Evolutionary conservation across 2,888 invertebrate species (phyloP), one percentile per base, ranked within the genome.

Genomic region (Branchipolynoe longqiensis): DNA sequence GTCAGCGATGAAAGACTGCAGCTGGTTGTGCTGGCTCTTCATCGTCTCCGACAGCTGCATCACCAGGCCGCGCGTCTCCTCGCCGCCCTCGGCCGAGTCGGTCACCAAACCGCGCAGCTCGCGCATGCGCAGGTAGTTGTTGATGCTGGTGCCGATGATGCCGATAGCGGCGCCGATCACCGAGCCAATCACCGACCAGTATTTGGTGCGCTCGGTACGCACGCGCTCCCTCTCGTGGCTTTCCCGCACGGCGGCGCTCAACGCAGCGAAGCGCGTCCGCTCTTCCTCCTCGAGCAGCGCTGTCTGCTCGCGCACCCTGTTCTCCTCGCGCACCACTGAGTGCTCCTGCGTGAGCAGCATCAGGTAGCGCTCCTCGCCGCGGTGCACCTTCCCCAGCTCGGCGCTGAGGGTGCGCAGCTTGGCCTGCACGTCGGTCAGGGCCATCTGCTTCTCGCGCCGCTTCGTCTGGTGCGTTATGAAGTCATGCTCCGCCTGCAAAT

Each of bases 191-290:
- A 97, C 95, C 87, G 96, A 96, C 96, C 97, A 97, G 93, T 97
- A 97, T 93, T 97, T 97, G 86, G 97, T 97, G 85, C 96, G 95
- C 92, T 97, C 97, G 2, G 96, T 95, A 38, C 97, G 96, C 0
- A 96, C 96, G 56, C 97, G 94, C 93, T 97, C 97, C 85, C 96
- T 95, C 93, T 97, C 97, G 91, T 97, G 97, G 28, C 96, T 96
- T 88, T 96, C 95, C 88, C 97, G 95, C 0, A 97, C 96, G 0
- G 96, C 96, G 31, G 96, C 95, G 0, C 96, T 96, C 92, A 97
- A 95, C 0, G 95, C 95, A 0, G 96, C 95, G 92, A 97, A 97
- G 38, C 88, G 87, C 56, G 91, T 96, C 2, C 97, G 94, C 93
- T 97, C 97, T n/a, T 95, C 95, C 73, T 95, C 95, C 92, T 97